A percentile compares a stretch with the other conserved stretches of the same genome.
Conservation (phyloP, 2,113 vertebrate genomes). For the cat (Felis catus) region DNA sequence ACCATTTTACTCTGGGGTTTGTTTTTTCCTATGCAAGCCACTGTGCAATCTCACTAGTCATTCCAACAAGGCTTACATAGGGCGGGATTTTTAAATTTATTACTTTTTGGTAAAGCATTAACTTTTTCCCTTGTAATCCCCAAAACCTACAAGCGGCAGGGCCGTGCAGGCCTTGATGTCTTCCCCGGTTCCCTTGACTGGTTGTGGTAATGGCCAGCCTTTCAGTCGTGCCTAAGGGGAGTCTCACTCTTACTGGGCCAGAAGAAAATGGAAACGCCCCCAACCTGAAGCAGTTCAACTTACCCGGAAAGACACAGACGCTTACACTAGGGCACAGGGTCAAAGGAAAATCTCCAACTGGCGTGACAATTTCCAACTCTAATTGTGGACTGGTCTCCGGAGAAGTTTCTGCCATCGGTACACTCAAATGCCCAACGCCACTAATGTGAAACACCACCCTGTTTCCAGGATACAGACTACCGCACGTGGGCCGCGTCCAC, state of each 20-base stretch:
- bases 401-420: background rate
- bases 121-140: background rate
- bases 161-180: background rate
- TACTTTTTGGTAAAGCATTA: background rate
- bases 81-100: background rate
- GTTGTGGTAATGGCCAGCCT: too few relatives aligned
- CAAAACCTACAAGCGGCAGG: background rate
- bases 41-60: background rate
- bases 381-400: background rate
- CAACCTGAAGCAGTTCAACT: background rate
- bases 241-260: background rate
- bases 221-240: background rate
- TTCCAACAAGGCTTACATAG: background rate
- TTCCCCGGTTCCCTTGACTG: background rate
- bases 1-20: conserved; percentile 41
- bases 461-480: background rate
- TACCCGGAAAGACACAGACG: background rate
- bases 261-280: background rate
- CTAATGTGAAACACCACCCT: background rate
- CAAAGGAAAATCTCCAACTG: background rate
- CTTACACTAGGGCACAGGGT: background rate
- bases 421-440: background rate
- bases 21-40: conserved; percentile 68
- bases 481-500: background rate
- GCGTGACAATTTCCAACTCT: background rate